Percentiles rank a stretch among this genome's conserved stretches.
phyloP scores from a whole-genome alignment of 2,888 invertebrate species.

The Dasysyrphus tricinctus region DNA sequence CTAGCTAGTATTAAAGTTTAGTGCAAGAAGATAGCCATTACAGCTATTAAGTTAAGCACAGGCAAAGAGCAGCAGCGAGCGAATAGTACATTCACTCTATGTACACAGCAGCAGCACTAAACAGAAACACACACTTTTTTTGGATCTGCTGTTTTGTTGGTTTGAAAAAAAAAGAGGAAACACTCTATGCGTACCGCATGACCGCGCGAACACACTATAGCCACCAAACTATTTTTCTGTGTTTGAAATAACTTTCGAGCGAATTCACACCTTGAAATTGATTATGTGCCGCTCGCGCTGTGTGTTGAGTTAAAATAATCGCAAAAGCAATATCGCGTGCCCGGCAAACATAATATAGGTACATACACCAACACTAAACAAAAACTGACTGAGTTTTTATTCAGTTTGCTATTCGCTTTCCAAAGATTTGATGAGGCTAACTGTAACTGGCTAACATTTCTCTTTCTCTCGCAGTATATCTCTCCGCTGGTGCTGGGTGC shows the following conservation, averaged over 20 bases:
- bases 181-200: conserved; percentile 58
- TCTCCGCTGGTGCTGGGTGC: background rate
- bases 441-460: conserved; percentile 2
- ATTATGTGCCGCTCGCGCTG: conserved; percentile 49
- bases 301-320: conserved; percentile 38
- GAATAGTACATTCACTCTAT: conserved; percentile 44
- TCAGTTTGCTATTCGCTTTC: background rate
- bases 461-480: background rate
- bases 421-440: conserved; percentile 1
- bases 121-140: conserved; percentile 32
- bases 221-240: conserved; percentile 58
- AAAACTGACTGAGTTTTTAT: conserved; percentile 26
- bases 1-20: conserved; percentile 1
- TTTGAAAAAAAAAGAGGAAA: conserved; percentile 1
- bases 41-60: conserved; percentile 1
- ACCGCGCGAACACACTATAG: conserved; percentile 61
- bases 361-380: conserved; percentile 53
- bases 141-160: conserved; percentile 3
- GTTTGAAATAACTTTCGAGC: conserved; percentile 53
- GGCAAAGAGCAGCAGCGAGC: conserved; percentile 27
- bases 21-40: background rate
- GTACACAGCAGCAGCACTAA: conserved; percentile 30
- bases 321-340: conserved; percentile 33
- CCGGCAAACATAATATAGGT: conserved; percentile 50
- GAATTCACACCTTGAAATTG: conserved; percentile 72